Percentiles rank a stretch among this genome's conserved stretches.
phyloP scores from a whole-genome alignment of 2,797 vertebrate genomes.

The Carduelis carduelis region DNA sequence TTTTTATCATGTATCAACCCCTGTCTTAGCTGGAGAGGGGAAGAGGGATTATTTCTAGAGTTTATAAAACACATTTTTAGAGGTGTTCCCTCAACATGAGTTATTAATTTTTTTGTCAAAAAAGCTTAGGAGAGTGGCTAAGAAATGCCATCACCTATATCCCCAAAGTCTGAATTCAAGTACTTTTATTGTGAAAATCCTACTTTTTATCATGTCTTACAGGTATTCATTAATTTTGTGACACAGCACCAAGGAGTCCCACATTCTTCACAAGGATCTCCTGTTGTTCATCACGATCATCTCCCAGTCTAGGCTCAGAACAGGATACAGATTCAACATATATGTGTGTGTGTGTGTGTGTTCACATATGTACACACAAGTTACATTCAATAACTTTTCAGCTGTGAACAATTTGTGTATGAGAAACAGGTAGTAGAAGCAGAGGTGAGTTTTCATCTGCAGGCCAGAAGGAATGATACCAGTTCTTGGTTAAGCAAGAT shows the following conservation, averaged over 20 bases:
- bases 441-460: not conserved
- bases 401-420: not conserved
- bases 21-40: not conserved
- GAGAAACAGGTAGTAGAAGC: not conserved
- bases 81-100: not conserved
- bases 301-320: slow-evolving; percentile 13
- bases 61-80: not conserved
- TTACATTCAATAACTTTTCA: not conserved
- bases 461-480: not conserved
- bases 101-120: not conserved
- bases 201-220: not conserved
- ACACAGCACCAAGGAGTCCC: not conserved
- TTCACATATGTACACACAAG: not conserved
- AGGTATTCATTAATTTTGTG: slow-evolving; percentile 75
- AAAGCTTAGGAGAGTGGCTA: not conserved
- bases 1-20: not conserved
- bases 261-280: not conserved
- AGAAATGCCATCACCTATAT: not conserved
- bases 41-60: not conserved
- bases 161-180: not conserved
- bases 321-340: not conserved
- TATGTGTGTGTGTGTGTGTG: not conserved
- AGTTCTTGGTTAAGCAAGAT: not conserved
- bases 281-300: not conserved
- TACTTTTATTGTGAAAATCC: not conserved